Evolutionary conservation across 2,797 vertebrate genomes (phyloP).

Genomic region (Pangasius larnaudii): DNA sequence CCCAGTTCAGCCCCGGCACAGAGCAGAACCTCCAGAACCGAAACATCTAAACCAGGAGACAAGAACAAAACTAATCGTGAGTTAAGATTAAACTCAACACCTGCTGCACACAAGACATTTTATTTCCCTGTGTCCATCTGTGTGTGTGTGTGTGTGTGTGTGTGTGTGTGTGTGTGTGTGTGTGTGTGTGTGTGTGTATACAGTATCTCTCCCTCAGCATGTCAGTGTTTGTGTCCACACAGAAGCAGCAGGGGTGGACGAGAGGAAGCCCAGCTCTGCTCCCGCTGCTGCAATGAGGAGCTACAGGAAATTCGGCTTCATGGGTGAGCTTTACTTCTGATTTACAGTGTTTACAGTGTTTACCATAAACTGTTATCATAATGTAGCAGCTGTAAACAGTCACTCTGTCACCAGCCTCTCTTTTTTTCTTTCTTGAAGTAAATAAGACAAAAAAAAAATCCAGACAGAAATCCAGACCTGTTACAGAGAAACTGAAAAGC

Average conservation of each 20-base stretch:
- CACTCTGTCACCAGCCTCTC: no score
- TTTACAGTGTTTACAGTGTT: neutral
- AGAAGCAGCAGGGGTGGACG: conserved; percentile 63
- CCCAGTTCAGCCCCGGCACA: conserved; percentile 65
- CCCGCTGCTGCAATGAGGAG: conserved; percentile 59
- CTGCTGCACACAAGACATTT: neutral
- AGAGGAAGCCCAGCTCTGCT: conserved; percentile 69
- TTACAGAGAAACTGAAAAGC: neutral
- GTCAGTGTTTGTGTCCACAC: conserved; percentile 34
- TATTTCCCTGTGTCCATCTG: neutral
- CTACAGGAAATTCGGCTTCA: conserved; percentile 80
- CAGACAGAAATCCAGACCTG: no score
- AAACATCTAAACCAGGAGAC: conserved; percentile 53
- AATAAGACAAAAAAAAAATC: neutral
- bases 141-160: neutral
- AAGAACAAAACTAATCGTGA: conserved; percentile 57
- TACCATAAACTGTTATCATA: neutral
- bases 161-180: neutral
- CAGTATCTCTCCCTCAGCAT: neutral
- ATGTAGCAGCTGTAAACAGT: neutral
- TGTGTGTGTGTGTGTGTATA: neutral
- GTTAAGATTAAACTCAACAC: conserved; percentile 48
- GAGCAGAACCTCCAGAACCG: conserved; percentile 64
- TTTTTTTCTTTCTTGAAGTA: neutral
- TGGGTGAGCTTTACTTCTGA: conserved; percentile 69